Base-by-base conservation (phyloP, 37 sponge, comb jelly and placozoan species). In the Eunapius fragilis region DNA sequence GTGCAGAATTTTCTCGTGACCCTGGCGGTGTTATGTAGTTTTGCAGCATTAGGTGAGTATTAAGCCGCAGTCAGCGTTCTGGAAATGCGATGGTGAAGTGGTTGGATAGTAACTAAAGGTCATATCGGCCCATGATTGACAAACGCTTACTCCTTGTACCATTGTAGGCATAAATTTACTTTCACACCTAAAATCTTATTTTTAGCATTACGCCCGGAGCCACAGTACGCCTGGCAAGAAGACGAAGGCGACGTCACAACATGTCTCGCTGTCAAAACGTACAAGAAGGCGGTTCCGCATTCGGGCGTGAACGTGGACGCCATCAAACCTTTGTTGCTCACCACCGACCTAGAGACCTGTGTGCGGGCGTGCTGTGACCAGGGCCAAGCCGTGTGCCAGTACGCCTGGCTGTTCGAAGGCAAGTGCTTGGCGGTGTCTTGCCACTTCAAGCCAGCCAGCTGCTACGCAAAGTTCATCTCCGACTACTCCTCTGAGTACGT, bases 361-460 rank as follows among this genome's bases (percentile, higher is more conserved):
- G 0, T 78, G 25, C 25, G 27, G 22, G 70, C 31, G 17, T 86
- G 86, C 79, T 86, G 86, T 71, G 7, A 23, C 13, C 74, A 71
- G 72, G 86, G 86, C 0, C 86, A 49, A 24, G 27, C 17, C 4
- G 23, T 24, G 25, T 86, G 86, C 49, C 79, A 78, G 79, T 86
- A 86, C 50, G 28, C 79, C 49, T 86, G 86, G 86, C 32, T 86
- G 31, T 70, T 86, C 32, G 49, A 77, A 9, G 70, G 32, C 4
- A 41, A 37, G 10, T 86, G 86, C 72, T 71, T 72, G 37, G 71
- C 72, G 2, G 72, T 79, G 27, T 28, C 74, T 2, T 85, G 85
- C 26, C 23, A 47, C 31, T 2, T 2, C 10, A 47, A 28, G 27
- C 27, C 74, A 9, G 28, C 23, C 4, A 67, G 25, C 75, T 84